Evolutionary conservation across 2,888 invertebrate species (phyloP).

Genomic region (Chloroclysta siterata): DNA sequence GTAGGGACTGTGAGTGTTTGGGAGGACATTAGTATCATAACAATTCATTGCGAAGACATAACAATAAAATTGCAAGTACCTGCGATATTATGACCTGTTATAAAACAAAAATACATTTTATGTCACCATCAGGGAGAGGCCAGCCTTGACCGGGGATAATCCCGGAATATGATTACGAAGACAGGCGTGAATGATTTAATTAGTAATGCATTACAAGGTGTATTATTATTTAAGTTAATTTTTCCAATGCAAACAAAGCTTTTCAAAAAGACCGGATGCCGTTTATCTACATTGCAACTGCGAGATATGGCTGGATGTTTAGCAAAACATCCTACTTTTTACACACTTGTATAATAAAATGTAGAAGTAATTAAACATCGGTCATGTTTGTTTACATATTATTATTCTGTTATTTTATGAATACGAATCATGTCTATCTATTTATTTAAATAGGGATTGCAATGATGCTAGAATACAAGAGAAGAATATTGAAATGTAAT

Average conservation of each 20-base stretch:
- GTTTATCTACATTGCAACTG: slow-evolving; percentile 30
- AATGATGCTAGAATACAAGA: too few relatives aligned
- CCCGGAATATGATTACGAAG: slow-evolving; percentile 28
- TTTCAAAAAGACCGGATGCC: slow-evolving; percentile 23
- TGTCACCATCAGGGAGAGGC: slow-evolving; percentile 46
- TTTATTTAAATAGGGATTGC: too few relatives aligned
- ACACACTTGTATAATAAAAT: slow-evolving; percentile 2
- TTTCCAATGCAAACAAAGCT: not conserved
- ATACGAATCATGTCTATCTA: too few relatives aligned
- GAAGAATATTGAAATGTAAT: too few relatives aligned
- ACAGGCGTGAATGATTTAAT: slow-evolving; percentile 38
- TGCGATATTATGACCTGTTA: slow-evolving; percentile 28
- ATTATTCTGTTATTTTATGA: too few relatives aligned
- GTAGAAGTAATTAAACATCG: not conserved
- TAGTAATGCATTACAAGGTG: slow-evolving; percentile 17
- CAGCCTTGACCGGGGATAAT: slow-evolving; percentile 50
- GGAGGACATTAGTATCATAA: not conserved
- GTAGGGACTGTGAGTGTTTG: not conserved
- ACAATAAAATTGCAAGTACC: slow-evolving; percentile 37
- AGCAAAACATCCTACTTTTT: slow-evolving; percentile 22
- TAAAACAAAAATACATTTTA: slow-evolving; percentile 45
- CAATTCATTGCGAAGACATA: slow-evolving; percentile 6
- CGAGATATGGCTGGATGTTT: slow-evolving; percentile 18
- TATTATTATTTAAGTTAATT: not conserved
- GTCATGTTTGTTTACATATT: not conserved